Base-by-base conservation (phyloP, 1,140 invertebrate genomes). In the Eumeta japonica region DNA sequence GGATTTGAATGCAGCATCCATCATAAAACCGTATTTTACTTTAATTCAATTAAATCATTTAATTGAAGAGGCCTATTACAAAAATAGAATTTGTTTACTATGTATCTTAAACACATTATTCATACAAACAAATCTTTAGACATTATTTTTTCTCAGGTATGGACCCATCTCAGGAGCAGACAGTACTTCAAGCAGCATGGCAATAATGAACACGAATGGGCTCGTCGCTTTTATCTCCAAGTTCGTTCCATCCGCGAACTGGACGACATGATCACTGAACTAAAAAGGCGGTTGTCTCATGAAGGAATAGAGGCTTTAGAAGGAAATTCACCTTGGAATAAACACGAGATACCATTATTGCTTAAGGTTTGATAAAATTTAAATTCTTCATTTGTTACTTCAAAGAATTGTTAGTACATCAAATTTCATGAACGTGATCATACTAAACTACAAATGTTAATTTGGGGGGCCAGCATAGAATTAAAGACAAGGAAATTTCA, bases 231-330 rank as follows among this genome's bases (percentile, higher is more conserved):
- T 58, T 88, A 82, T 60, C 76, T 96, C 16, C 88, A 92, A 51
- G 57, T 86, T 10, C 81, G 81, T 10, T 79, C 84, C 0, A 59
- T 95, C 2, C 79, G 78, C 5, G 91, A 94, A 55, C 82, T 91
- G 29, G 65, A 83, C 40, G 74, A 81, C n/a, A 52, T 92, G 12
- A 77, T 90, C 1, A 55, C 76, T 2, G 91, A 94, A 39, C 58
- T 94, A 12, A 81, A 76, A 0, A 7, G 46, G 2, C 79, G 90
- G 9, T 72, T 93, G 1, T 45, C 61, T 3, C 15, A 42, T 1
- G 48, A 84, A 1, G 76, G 80, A 3, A 79, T 88, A n/a, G 70
- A 58, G 16, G 55, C 76, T 16, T 50, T 56, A 1, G 34, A 39
- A 2, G 31, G 35, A 0, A 29, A 43, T 12, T 52, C 55, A 16